Evolutionary conservation across 2,888 invertebrate genomes (phyloP).

Genomic region (Saturnia pavonia): DNA sequence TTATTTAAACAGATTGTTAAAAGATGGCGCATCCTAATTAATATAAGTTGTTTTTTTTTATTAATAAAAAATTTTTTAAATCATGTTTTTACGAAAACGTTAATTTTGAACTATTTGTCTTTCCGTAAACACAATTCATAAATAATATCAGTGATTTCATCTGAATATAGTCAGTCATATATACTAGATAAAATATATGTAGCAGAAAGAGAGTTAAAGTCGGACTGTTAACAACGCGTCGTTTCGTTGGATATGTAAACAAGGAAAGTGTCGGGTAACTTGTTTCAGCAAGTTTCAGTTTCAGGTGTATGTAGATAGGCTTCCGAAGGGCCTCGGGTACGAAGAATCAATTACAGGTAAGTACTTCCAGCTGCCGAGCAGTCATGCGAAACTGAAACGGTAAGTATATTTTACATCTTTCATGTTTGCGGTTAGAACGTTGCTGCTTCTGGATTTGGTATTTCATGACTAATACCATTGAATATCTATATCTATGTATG

Average conservation of each 20-base stretch:
- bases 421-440: not conserved
- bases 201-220: conserved; percentile 16
- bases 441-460: not conserved
- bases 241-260: conserved; percentile 22
- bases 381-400: conserved; percentile 10
- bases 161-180: not conserved
- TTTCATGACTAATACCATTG: too few relatives aligned
- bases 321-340: conserved; percentile 25
- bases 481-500: not conserved
- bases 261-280: conserved; percentile 33
- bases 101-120: too few relatives aligned
- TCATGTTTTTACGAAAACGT: too few relatives aligned
- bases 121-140: too few relatives aligned
- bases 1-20: too few relatives aligned
- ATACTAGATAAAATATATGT: not conserved
- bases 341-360: conserved; percentile 29
- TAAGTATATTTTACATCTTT: not conserved
- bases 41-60: too few relatives aligned
- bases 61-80: too few relatives aligned
- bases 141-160: too few relatives aligned
- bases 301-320: conserved; percentile 30
- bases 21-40: too few relatives aligned
- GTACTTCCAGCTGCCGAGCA: not conserved
- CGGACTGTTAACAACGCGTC: conserved; percentile 19
- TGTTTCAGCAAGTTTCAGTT: conserved; percentile 25